A percentile compares a stretch with the other conserved stretches of the same genome.
phyloP scores from a whole-genome alignment of 2,888 invertebrate species.

The Sipha maydis region DNA sequence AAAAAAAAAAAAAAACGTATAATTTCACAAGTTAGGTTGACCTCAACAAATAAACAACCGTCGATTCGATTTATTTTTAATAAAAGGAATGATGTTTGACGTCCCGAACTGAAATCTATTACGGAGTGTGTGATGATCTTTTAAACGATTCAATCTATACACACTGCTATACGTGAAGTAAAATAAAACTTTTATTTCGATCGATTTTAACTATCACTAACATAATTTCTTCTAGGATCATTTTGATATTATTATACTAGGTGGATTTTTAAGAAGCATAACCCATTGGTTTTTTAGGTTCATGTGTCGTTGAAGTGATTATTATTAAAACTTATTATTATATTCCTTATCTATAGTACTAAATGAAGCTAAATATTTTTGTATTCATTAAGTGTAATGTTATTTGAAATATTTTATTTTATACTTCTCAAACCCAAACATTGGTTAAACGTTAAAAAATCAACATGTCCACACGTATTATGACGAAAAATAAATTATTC shows the following conservation, averaged over 20 bases:
- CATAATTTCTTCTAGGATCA: not conserved
- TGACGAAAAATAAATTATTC: too few species aligned
- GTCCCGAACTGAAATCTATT: conserved; percentile 26
- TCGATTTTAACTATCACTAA: not conserved
- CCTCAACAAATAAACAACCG: conserved; percentile 43
- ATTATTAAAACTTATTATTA: too few species aligned
- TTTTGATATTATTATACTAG: not conserved
- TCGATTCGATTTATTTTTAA: conserved; percentile 54
- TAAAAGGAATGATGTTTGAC: conserved; percentile 17
- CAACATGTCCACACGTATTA: too few species aligned
- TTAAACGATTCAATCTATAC: conserved; percentile 28
- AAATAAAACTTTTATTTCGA: conserved; percentile 1
- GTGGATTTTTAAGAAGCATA: not conserved
- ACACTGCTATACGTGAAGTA: not conserved
- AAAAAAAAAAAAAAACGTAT: not conserved
- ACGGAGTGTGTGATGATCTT: not conserved
- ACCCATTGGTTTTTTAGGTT: too few species aligned
- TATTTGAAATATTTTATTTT: too few species aligned
- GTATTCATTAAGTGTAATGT: too few species aligned
- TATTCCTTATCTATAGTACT: too few species aligned
- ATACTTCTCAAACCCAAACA: too few species aligned
- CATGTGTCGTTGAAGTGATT: too few species aligned
- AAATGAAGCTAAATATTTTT: too few species aligned
- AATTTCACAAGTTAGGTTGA: conserved; percentile 17
- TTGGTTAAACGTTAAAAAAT: too few species aligned